phyloP scores from a whole-genome alignment of 2,888 invertebrate genomes.

The Parnassius mnemosyne region DNA sequence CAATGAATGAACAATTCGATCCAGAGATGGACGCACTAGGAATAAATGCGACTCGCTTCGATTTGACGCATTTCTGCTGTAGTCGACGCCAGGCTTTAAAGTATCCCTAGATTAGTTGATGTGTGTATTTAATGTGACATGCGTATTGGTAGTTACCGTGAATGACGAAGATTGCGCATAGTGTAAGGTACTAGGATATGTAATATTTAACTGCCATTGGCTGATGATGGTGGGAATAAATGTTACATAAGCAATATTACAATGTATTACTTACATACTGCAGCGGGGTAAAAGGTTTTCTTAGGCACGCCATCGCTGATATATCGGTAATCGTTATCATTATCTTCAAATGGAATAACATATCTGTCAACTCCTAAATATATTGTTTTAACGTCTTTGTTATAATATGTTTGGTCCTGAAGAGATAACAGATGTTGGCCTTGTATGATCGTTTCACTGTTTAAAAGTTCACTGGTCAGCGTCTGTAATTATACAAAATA shows the following conservation, averaged over 20 bases:
- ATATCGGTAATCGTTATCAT: constrained; percentile 74
- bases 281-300: constrained; percentile 73
- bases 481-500: constrained; percentile 15
- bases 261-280: constrained; percentile 58
- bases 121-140: too few species aligned
- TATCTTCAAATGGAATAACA: constrained; percentile 56
- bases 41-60: too few species aligned
- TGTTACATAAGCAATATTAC: not conserved
- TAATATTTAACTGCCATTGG: too few species aligned
- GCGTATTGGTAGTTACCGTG: too few species aligned
- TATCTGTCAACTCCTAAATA: constrained; percentile 75
- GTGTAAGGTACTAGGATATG: too few species aligned
- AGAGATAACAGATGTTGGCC: constrained; percentile 63
- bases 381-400: constrained; percentile 46
- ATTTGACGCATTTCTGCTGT: too few species aligned
- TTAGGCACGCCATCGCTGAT: constrained; percentile 71
- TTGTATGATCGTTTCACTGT: constrained; percentile 7
- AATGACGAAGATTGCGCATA: too few species aligned
- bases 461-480: not conserved
- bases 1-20: too few species aligned
- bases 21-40: too few species aligned
- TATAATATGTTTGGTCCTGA: constrained; percentile 42
- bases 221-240: too few species aligned
- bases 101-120: too few species aligned
- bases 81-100: too few species aligned